These are phyloP conservation scores for Psammodynastes pulverulentus DNA, from an alignment of 2,113 vertebrate genomes.

Conservation along the genomic window DNA sequence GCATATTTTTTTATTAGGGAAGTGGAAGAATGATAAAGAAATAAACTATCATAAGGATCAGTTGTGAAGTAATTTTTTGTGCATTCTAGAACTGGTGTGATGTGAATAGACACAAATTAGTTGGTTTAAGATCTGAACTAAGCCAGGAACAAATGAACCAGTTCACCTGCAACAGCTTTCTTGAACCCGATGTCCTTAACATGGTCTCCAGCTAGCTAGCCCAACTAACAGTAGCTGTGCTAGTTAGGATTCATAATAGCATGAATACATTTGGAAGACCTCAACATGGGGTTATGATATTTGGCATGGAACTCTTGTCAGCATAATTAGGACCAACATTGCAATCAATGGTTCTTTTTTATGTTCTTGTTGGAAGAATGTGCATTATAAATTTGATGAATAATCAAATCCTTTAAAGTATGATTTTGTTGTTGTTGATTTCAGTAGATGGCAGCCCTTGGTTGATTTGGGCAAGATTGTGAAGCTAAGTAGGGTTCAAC, in stretches of 20 bases:
- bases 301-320: not conserved
- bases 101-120: not conserved
- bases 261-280: not conserved
- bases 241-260: not conserved
- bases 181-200: not conserved
- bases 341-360: not conserved
- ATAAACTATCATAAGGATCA: not conserved
- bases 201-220: not conserved
- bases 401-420: not conserved
- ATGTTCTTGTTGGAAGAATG: not conserved
- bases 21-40: not conserved
- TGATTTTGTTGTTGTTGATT: not conserved
- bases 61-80: not conserved
- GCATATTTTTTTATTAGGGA: not conserved
- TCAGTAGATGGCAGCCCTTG: not conserved
- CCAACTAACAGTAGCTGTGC: not conserved
- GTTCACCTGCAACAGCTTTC: not conserved
- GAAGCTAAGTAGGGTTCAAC: not conserved
- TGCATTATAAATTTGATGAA: not conserved
- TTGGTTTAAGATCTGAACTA: not conserved
- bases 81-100: not conserved
- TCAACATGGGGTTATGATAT: not conserved
- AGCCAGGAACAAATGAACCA: not conserved
- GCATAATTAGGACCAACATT: not conserved
- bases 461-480: not conserved